phyloP scores from a whole-genome alignment of 2,888 invertebrate species.

The Nephrotoma appendiculata region DNA sequence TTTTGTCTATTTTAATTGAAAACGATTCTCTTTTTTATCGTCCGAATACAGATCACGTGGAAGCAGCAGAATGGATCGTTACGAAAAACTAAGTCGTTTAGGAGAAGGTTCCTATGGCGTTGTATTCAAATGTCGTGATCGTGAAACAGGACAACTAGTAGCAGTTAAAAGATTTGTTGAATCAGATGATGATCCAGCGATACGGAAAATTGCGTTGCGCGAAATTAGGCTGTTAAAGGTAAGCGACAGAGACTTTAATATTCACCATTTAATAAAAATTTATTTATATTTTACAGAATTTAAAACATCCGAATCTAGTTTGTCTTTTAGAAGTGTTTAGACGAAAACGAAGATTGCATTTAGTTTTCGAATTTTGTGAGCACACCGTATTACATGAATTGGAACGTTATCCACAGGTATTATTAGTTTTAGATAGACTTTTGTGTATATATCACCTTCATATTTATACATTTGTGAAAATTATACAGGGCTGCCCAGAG shows the following conservation, averaged over 20 bases:
- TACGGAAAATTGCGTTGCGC: constrained; percentile 86
- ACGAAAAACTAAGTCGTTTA: constrained; percentile 85
- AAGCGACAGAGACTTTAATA: constrained; percentile 9
- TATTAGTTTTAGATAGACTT: background rate
- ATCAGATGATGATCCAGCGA: constrained; percentile 91
- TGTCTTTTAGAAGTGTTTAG: constrained; percentile 96
- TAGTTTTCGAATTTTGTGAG: constrained; percentile 98
- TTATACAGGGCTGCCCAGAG: constrained; percentile 69
- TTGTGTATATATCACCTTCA: no score
- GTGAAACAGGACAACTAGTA: constrained; percentile 86
- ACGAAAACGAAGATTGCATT: constrained; percentile 83
- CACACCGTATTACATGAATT: constrained; percentile 92
- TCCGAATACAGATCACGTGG: constrained; percentile 54
- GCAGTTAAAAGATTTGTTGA: constrained; percentile 96
- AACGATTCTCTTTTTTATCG: background rate
- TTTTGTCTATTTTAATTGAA: background rate
- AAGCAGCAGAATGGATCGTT: constrained; percentile 81
- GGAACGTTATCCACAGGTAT: constrained; percentile 67
- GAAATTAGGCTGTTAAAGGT: constrained; percentile 93
- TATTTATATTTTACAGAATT: constrained; percentile 49
- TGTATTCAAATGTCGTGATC: constrained; percentile 91
- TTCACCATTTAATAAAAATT: background rate
- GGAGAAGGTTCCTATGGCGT: constrained; percentile 94
- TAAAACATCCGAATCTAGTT: constrained; percentile 95
- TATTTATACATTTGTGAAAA: no score